These are phyloP conservation scores for Gastrophysa polygoni DNA, from an alignment of 2,888 invertebrate species.

Conservation along the genomic window DNA sequence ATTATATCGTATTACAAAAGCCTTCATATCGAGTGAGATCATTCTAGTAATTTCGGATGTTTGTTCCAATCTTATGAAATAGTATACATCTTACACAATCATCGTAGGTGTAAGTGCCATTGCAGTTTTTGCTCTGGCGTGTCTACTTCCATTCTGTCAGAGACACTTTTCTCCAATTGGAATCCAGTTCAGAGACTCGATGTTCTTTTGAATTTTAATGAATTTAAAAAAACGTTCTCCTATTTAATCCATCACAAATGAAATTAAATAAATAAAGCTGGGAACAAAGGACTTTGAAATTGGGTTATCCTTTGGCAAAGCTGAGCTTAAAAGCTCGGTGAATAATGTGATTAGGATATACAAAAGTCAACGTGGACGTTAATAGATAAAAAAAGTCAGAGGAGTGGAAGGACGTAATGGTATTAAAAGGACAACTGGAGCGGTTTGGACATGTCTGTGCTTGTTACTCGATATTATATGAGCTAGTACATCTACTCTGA, in stretches of 20 bases:
- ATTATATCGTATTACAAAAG: no score
- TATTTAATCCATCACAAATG: constrained; percentile 23
- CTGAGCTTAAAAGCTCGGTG: constrained; percentile 45
- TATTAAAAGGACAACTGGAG: constrained; percentile 51
- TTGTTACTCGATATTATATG: neutral
- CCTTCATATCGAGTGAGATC: no score
- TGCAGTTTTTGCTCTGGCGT: no score
- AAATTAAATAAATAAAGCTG: constrained; percentile 35
- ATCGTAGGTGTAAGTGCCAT: no score
- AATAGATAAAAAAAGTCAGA: constrained; percentile 56
- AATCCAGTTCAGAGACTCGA: neutral
- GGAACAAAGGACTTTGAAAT: constrained; percentile 33
- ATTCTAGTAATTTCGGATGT: no score
- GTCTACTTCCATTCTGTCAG: no score
- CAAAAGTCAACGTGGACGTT: constrained; percentile 55
- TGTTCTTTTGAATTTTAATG: constrained; percentile 5
- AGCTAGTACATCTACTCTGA: neutral
- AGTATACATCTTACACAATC: no score
- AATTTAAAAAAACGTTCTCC: constrained; percentile 17
- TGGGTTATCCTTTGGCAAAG: constrained; percentile 29
- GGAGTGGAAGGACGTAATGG: constrained; percentile 55
- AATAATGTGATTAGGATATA: constrained; percentile 55
- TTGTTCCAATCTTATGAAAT: no score
- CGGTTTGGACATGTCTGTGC: neutral
- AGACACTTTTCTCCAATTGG: no score